phyloP scores from a whole-genome alignment of 2,113 vertebrate species.

The Caranx melampygus region DNA sequence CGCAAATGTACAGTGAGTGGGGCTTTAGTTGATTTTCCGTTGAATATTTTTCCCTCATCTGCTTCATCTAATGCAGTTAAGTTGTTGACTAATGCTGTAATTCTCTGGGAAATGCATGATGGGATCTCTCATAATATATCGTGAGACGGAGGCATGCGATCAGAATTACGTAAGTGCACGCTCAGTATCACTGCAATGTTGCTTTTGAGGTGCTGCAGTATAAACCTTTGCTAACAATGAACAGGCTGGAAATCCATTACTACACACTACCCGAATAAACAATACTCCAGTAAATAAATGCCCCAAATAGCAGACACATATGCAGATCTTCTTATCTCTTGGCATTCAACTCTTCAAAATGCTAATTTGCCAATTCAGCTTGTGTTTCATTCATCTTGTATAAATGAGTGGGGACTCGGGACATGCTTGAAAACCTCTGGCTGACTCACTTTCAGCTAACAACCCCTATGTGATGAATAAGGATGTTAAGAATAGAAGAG shows the following conservation, averaged over 20 bases:
- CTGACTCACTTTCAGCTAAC: constrained; percentile 40
- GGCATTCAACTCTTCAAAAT: constrained; percentile 9
- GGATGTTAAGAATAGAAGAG: constrained; percentile 32
- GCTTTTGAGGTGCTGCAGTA: background rate
- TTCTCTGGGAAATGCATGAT: background rate
- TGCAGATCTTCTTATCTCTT: background rate
- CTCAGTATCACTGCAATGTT: background rate
- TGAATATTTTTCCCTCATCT: background rate
- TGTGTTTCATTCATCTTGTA: background rate
- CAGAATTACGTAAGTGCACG: background rate
- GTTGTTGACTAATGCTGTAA: background rate
- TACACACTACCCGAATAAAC: background rate
- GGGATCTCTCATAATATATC: background rate
- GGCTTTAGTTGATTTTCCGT: background rate
- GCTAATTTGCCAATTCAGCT: background rate
- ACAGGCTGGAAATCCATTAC: background rate
- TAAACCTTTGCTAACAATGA: background rate
- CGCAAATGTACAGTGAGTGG: background rate
- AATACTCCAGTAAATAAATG: background rate
- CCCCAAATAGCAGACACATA: background rate
- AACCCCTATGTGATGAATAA: constrained; percentile 35
- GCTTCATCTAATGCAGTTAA: background rate
- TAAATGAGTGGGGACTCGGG: constrained; percentile 6
- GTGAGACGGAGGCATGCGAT: background rate
- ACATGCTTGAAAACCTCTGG: constrained; percentile 14